A percentile compares a stretch with the other conserved stretches of the same genome.
phyloP scores from a whole-genome alignment of 1,140 invertebrate species.

The Papilio helenus region DNA sequence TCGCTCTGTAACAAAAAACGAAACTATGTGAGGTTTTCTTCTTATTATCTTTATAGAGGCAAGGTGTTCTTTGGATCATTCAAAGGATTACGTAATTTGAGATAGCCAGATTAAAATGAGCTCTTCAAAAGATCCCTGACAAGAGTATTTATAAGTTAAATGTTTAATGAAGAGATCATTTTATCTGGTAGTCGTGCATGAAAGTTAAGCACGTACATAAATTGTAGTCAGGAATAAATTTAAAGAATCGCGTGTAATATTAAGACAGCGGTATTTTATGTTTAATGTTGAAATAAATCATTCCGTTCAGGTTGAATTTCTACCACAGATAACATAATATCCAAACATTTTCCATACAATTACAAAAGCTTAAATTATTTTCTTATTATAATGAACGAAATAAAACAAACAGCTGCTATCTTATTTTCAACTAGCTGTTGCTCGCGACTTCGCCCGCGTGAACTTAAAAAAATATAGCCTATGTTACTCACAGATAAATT shows the following conservation, averaged over 20 bases:
- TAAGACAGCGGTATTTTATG: slow-evolving; percentile 20
- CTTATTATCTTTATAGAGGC: slow-evolving; percentile 52
- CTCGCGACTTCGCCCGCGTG: too few species aligned
- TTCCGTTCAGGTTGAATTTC: neutral
- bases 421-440: too few species aligned
- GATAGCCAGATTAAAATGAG: slow-evolving; percentile 41
- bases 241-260: slow-evolving; percentile 25
- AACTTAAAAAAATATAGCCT: too few species aligned
- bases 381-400: neutral
- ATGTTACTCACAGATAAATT: too few species aligned
- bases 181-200: slow-evolving; percentile 34
- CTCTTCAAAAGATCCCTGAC: slow-evolving; percentile 35
- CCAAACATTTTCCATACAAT: neutral
- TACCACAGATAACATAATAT: neutral
- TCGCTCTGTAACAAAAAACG: slow-evolving; percentile 70
- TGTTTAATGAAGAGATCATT: slow-evolving; percentile 27
- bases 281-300: slow-evolving; percentile 22
- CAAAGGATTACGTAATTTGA: slow-evolving; percentile 55
- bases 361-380: neutral
- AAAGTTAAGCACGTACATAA: slow-evolving; percentile 36
- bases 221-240: slow-evolving; percentile 33
- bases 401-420: too few species aligned
- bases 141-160: slow-evolving; percentile 23
- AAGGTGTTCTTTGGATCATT: slow-evolving; percentile 51
- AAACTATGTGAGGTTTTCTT: slow-evolving; percentile 50